These are phyloP conservation scores for Subanguina moxae DNA, from an alignment of 1,140 invertebrate species.

Conservation along the genomic window DNA sequence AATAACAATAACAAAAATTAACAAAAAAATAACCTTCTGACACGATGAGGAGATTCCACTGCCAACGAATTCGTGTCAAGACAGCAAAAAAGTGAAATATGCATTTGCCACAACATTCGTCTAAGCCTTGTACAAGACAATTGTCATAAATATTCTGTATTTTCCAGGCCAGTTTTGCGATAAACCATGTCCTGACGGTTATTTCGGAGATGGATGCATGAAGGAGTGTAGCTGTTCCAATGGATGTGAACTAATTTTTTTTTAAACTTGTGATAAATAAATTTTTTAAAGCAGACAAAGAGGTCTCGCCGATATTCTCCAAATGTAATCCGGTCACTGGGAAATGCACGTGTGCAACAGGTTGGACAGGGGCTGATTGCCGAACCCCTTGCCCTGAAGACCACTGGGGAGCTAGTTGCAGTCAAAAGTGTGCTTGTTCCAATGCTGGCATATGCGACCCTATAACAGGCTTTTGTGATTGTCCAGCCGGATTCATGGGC, in stretches of 20 bases:
- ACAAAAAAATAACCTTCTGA: no score
- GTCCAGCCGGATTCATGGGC: constrained; percentile 60
- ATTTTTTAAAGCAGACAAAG: neutral
- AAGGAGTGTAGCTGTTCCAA: constrained; percentile 43
- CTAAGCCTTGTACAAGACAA: no score
- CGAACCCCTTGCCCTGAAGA: constrained; percentile 39
- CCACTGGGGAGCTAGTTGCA: constrained; percentile 47
- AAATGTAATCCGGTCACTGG: constrained; percentile 64
- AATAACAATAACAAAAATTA: no score
- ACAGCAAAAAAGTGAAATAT: no score
- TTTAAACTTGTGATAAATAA: neutral
- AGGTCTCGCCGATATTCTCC: constrained; percentile 1
- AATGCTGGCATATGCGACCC: constrained; percentile 55
- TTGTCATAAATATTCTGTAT: no score
- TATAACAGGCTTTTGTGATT: constrained; percentile 62
- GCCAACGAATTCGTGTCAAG: no score
- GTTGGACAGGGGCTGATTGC: constrained; percentile 62
- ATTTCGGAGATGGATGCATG: constrained; percentile 47
- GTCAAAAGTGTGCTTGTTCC: constrained; percentile 37
- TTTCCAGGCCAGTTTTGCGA: constrained; percentile 70
- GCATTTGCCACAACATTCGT: no score
- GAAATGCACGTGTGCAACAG: constrained; percentile 76
- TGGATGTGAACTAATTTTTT: constrained; percentile 13
- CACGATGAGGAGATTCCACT: no score
- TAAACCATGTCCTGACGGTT: constrained; percentile 68